These are phyloP conservation scores for Lycia hirtaria DNA, from an alignment of 2,888 invertebrate genomes.

Conservation along the genomic window DNA sequence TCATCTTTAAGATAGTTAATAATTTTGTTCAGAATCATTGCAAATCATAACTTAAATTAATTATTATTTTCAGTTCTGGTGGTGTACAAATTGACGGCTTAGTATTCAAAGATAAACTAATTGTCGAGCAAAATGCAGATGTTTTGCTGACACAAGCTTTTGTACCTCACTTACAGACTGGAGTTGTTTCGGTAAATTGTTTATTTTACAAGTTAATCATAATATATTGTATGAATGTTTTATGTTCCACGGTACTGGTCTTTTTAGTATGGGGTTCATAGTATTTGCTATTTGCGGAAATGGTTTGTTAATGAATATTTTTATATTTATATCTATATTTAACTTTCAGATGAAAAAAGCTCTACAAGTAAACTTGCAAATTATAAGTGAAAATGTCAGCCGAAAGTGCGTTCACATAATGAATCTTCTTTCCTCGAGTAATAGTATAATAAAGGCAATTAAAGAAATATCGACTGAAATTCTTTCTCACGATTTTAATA, in stretches of 20 bases:
- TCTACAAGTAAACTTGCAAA: slow-evolving; percentile 57
- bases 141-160: slow-evolving; percentile 44
- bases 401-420: slow-evolving; percentile 42
- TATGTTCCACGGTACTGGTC: no score
- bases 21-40: no score
- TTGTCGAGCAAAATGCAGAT: slow-evolving; percentile 40
- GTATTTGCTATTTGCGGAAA: no score
- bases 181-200: slow-evolving; percentile 46
- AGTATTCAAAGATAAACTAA: slow-evolving; percentile 41
- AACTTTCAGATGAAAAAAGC: slow-evolving; percentile 52
- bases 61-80: slow-evolving; percentile 43
- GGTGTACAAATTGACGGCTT: slow-evolving; percentile 47
- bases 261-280: no score
- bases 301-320: no score
- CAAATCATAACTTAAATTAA: not conserved
- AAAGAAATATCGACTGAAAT: slow-evolving; percentile 41
- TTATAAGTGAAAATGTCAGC: slow-evolving; percentile 53
- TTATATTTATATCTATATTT: no score
- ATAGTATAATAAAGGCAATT: slow-evolving; percentile 39
- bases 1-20: not conserved
- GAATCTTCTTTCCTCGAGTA: slow-evolving; percentile 45
- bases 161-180: slow-evolving; percentile 47
- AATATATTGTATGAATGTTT: no score
- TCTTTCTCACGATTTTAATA: slow-evolving; percentile 30
- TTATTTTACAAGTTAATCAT: no score